Evolutionary conservation across 2,888 invertebrate species (phyloP), one percentile per base, ranked within the genome.

Genomic region (Iphiclides podalirius): DNA sequence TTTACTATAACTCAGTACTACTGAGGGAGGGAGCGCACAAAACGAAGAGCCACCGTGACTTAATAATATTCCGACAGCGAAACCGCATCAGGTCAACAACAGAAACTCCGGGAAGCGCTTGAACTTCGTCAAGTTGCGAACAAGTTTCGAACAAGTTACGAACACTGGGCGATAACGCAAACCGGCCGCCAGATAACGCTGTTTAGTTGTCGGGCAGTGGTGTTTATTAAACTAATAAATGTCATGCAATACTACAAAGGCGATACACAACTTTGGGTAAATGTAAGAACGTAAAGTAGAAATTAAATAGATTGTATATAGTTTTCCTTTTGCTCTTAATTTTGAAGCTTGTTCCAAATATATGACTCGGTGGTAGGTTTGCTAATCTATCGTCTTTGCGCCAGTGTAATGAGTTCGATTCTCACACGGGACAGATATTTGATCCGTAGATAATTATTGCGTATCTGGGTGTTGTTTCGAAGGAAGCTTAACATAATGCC

Each of bases 161-260:
- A 23, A 11, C 23, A 9, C 12, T 31, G 7, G 1, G 47, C 56
- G 57, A 57, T 58, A 60, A 55, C 52, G 48, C 53, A 46, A 52
- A 56, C 55, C 54, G 47, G 41, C 26, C 13, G 33, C 37, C 37
- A 54, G 60, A 57, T 57, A 60, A 55, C 49, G 40, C 37, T 43
- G 40, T 56, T 53, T 37, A 45, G 37, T 36, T n/a, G 42, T 49
- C 43, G 33, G 49, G 41, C 53, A 46, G 48, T 23, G 28, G 34
- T 54, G 52, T 52, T 48, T 45, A 50, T 45, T 44, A 50, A 50
- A 45, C 40, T 50, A 50, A 50, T 50, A 45, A 45, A 50, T 23
- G 49, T 49, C 48, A 42, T 38, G 41, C 11, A 35, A 12, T n/a
- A 20, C 17, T 7, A 44, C 44, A 45, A 35, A 40, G 35, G 40